These are phyloP conservation scores for Eupithecia pulchellata DNA, from an alignment of 2,888 invertebrate species.

Conservation along the genomic window DNA sequence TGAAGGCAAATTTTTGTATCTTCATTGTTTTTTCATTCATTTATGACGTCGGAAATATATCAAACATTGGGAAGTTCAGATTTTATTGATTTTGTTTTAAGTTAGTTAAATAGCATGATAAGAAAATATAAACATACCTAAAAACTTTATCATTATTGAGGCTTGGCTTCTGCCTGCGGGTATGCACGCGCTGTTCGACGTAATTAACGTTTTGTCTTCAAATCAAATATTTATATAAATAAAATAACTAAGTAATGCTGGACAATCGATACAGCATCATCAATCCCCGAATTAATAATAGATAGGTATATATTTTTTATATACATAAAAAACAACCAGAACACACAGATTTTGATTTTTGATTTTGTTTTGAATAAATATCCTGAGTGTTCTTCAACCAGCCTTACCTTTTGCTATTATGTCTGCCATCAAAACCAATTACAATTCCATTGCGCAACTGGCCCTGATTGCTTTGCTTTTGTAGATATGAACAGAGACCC, in stretches of 20 bases:
- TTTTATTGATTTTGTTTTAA: conserved; percentile 1
- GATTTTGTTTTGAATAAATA: not conserved
- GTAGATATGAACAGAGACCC: conserved; percentile 92
- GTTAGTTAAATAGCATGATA: not conserved
- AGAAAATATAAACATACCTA: not conserved
- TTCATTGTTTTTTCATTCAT: too few species aligned
- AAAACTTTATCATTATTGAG: not conserved
- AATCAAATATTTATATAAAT: too few species aligned
- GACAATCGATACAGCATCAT: too few species aligned
- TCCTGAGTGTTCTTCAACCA: not conserved
- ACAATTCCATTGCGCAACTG: conserved; percentile 90
- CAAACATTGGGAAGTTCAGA: too few species aligned
- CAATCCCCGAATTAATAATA: too few species aligned
- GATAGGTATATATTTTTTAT: too few species aligned
- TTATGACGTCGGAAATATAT: too few species aligned
- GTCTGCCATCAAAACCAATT: conserved; percentile 96
- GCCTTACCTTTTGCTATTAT: conserved; percentile 92
- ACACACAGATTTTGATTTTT: too few species aligned
- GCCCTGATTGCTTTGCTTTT: conserved; percentile 83
- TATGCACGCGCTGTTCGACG: not conserved
- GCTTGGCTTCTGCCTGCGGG: not conserved
- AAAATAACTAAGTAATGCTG: too few species aligned
- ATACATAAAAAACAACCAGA: too few species aligned
- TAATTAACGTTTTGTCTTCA: too few species aligned
- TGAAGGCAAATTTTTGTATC: too few species aligned